Evolutionary conservation across 2,888 invertebrate species (phyloP), one percentile per base, ranked within the genome.

Genomic region (Orthosia gracilis): DNA sequence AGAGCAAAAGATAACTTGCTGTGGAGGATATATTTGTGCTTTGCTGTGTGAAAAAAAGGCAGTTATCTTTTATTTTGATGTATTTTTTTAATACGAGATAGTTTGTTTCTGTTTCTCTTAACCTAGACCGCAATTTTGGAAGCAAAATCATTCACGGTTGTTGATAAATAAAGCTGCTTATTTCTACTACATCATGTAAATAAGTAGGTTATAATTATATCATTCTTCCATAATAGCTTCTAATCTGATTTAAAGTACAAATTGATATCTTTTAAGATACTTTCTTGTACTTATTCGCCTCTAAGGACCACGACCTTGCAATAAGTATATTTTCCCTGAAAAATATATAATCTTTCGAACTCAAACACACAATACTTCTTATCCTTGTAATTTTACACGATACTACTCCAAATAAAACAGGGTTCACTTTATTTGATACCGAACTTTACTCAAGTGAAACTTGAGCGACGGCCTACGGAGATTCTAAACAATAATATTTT

Each of bases 401-500:
- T 52, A 59, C 23, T 21, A 9, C n/a, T 67, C 21, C 18, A 65
- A 66, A 4, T 58, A 55, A 54, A 68, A 80, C 26, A 57, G 62
- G 17, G 67, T 64, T 64, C 63, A 55, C 67, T 66, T 64, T 57
- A 64, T 76, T 82, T 67, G 66, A 76, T 82, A 57, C 21, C 54
- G 12, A 78, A 80, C 54, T 69, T 68, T 61, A 7, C 11, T 54
- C 59, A 72, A 78, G 45, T 54, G 59, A 78, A 82, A 82, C 73
- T 72, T 67, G 54, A 66, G 61, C 18, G 12, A 47, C 23, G 11
- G 31, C 26, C 47, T 71, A 23, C 59, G n/a, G 58, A 70, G 78
- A 64, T 64, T 64, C 26, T 26, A 26, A 62, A 80, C 21, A 80
- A 77, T 64, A 77, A 71, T 71, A 77, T 77, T 70, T 76, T 54